A percentile compares a stretch with the other conserved stretches of the same genome.
Conservation (phyloP, 1,140 invertebrate species). For the Hesperophylax magnus region DNA sequence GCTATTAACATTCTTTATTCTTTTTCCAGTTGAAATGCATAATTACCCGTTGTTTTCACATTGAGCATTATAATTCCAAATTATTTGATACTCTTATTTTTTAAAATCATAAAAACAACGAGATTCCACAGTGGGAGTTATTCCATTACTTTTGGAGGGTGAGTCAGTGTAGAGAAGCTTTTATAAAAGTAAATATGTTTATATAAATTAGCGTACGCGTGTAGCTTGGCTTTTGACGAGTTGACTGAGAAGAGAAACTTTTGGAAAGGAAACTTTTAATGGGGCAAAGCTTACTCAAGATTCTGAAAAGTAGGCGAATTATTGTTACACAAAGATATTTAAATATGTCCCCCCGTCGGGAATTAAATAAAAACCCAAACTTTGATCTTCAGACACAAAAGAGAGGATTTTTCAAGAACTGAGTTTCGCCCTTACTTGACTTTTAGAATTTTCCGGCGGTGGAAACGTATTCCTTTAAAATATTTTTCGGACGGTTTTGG, state of each 20-base stretch:
- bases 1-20: too few relatives aligned
- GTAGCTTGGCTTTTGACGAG: not conserved
- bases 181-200: constrained; percentile 22
- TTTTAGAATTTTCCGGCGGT: not conserved
- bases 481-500: not conserved
- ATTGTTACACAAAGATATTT: constrained; percentile 30
- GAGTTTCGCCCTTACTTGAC: not conserved
- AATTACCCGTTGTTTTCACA: too few relatives aligned
- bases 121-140: not conserved
- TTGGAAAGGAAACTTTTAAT: constrained; percentile 21
- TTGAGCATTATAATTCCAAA: too few relatives aligned
- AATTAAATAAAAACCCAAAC: constrained; percentile 27
- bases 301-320: not conserved
- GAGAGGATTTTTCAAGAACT: constrained; percentile 1
- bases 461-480: not conserved
- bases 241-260: not conserved
- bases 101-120: too few relatives aligned
- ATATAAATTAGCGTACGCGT: constrained; percentile 15
- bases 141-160: not conserved
- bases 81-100: too few relatives aligned
- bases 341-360: constrained; percentile 12
- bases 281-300: constrained; percentile 22
- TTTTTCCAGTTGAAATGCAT: too few relatives aligned
- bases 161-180: not conserved
- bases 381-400: constrained; percentile 28